Evolutionary conservation across 2,888 invertebrate species (phyloP).

Genomic region (Clistopyga incitator): DNA sequence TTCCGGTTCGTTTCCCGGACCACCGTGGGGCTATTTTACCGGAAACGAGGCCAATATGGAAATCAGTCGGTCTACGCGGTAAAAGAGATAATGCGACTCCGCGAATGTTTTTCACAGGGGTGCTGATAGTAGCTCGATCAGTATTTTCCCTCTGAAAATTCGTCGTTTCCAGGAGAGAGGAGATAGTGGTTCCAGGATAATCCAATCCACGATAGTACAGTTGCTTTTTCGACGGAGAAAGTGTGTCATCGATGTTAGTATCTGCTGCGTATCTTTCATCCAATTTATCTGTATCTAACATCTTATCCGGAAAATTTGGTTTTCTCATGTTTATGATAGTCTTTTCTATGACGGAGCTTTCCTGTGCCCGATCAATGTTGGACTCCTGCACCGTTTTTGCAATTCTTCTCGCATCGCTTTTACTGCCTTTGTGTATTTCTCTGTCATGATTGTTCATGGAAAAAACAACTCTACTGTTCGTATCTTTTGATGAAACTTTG

Average conservation of each 20-base stretch:
- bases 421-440: neutral
- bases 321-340: neutral
- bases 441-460: neutral
- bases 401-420: neutral
- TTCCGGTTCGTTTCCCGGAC: neutral
- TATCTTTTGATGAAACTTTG: slow-evolving; percentile 17
- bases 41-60: neutral
- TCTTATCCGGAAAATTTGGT: neutral
- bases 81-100: neutral
- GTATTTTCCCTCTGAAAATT: neutral
- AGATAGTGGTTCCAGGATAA: neutral
- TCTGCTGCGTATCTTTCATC: neutral
- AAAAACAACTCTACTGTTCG: slow-evolving; percentile 1
- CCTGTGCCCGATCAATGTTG: neutral
- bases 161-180: neutral
- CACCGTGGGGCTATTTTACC: neutral
- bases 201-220: neutral
- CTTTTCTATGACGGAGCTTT: neutral
- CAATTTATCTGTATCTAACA: neutral
- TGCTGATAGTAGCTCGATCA: neutral
- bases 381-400: neutral
- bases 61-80: neutral
- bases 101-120: neutral
- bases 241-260: neutral
- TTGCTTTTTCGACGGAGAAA: neutral